Conservation (phyloP, 53 echinoderm and acorn worm genomes). For the Astropecten irregularis region DNA sequence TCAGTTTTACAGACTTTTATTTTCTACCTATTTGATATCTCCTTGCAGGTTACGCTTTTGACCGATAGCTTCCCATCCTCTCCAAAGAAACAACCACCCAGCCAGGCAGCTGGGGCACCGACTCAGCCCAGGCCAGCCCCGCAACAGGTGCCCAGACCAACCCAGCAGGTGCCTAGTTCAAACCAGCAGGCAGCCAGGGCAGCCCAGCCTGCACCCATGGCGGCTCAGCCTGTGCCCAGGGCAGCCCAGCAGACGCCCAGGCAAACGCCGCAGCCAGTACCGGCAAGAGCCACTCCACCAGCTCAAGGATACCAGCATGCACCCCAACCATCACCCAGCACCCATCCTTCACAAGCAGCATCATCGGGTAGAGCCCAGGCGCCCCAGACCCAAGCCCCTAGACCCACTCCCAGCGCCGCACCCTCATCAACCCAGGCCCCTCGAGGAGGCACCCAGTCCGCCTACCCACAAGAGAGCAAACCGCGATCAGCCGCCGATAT, state of each 20-base stretch:
- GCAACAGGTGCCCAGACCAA: conserved; percentile 22
- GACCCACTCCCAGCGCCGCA: conserved; percentile 25
- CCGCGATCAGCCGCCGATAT: conserved; percentile 28
- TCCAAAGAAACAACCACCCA: conserved; percentile 4
- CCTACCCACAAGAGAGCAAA: conserved; percentile 9
- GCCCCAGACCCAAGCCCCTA: conserved; percentile 13
- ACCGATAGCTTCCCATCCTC: conserved; percentile 64
- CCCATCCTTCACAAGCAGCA: conserved; percentile 32
- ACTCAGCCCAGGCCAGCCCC: conserved; percentile 28
- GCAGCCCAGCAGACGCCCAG: too few relatives aligned
- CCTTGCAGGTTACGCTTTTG: conserved; percentile 64
- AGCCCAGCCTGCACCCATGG: conserved; percentile 22
- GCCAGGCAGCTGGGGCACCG: neutral
- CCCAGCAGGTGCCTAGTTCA: conserved; percentile 5
- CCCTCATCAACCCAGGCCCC: conserved; percentile 10
- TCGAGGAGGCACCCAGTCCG: conserved; percentile 41
- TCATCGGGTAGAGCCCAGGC: conserved; percentile 15
- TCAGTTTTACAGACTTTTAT: neutral
- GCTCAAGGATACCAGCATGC: conserved; percentile 27
- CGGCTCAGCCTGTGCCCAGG: neutral
- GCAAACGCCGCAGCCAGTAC: conserved; percentile 6
- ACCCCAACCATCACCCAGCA: conserved; percentile 27
- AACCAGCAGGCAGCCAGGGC: neutral
- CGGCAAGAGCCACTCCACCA: conserved; percentile 13
- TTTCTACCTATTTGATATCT: neutral